Evolutionary conservation across 2,888 invertebrate species (phyloP), one percentile per base, ranked within the genome.

Genomic region (Heliothis peltigera): DNA sequence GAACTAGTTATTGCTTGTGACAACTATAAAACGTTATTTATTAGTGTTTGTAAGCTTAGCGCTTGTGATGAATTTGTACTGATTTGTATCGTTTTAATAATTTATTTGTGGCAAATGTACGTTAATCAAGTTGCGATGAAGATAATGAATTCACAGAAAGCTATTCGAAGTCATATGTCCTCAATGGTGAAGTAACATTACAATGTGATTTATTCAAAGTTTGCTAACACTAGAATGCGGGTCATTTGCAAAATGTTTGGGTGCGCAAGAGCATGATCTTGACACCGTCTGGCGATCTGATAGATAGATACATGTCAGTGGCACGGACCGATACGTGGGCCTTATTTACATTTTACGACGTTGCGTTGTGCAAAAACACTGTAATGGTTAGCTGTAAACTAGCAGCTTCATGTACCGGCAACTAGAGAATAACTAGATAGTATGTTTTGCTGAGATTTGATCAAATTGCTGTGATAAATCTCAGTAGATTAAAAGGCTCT

Each of bases 1-100:
- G 77, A 75, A 74, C 83, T 80, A 79, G 83, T 84, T 88, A 89
- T 85, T 87, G 84, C 82, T 84, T 79, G 83, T 84, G 89, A 88
- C 88, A 85, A 84, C 85, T 83, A 87, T 86, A 84, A 87, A 85
- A 83, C 69, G 64, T 80, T 78, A 84, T 87, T 87, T 88, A 89
- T 87, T 81, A 81, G 70, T 76, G 77, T 79, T 83, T 80, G 79
- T 79, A 79, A 82, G 83, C 77, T 75, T 75, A 77, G 75, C 76
- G 64, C 76, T 73, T 51, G 67, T 83, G 83, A 87, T 85, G 82
- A 82, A 87, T 87, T 63, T 62, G 70, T 74, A 64, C 72, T 71
- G 84, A 87, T 84, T 67, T 74, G 71, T 82, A 87, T 87, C 83
- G 55, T 57, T 57, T 68, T 35, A 48, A 63, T 74, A 57, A 73